Conservation (phyloP, 1,140 invertebrate genomes). For the Sinella curviseta region DNA sequence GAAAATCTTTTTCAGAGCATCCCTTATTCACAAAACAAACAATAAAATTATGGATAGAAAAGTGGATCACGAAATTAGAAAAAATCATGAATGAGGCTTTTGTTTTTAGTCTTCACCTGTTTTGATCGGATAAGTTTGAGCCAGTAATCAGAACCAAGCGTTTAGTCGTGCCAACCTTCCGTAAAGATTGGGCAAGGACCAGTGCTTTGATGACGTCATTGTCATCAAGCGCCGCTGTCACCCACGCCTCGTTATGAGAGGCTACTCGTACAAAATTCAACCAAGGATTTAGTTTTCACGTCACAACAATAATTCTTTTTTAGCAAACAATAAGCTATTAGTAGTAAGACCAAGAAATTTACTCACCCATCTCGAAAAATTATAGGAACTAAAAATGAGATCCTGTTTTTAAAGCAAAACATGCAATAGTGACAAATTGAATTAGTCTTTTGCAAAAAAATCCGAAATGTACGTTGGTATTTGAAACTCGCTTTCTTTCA, state of each 20-base stretch:
- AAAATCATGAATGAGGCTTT: no score
- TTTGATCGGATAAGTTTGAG: conserved; percentile 21
- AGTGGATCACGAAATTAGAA: background rate
- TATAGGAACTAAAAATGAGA: no score
- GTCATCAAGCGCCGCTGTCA: conserved; percentile 28
- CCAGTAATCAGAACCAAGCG: conserved; percentile 27
- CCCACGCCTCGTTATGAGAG: conserved; percentile 30
- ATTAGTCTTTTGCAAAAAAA: no score
- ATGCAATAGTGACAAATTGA: no score
- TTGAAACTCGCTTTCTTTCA: no score
- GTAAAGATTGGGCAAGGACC: conserved; percentile 25
- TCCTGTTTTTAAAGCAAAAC: no score
- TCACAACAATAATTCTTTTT: background rate
- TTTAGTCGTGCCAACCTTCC: conserved; percentile 12
- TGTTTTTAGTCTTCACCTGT: background rate
- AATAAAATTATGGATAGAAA: background rate
- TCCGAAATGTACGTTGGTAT: no score
- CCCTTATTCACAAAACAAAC: no score
- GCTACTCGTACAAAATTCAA: background rate
- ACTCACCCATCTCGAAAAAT: background rate
- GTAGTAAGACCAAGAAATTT: background rate
- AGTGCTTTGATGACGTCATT: conserved; percentile 11
- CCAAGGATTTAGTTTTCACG: background rate
- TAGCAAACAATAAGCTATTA: no score
- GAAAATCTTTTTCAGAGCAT: background rate